Evolutionary conservation across 2,113 vertebrate genomes (phyloP).

Genomic region (Clarias batrachus): DNA sequence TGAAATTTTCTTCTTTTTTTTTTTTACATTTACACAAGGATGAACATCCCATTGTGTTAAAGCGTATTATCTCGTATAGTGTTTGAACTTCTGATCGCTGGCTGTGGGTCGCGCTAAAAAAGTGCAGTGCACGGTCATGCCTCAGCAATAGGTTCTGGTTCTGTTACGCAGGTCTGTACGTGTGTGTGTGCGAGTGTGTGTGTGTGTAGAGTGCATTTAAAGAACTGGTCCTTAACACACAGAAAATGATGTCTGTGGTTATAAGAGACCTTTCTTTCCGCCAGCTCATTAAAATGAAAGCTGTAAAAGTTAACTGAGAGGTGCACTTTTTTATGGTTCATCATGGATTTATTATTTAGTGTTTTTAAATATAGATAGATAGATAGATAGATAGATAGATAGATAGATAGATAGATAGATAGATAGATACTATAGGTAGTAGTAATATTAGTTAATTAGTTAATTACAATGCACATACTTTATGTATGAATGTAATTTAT

Average conservation of each 20-base stretch:
- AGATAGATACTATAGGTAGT: too few relatives aligned
- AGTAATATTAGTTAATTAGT: not conserved
- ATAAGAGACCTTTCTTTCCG: slow-evolving; percentile 65
- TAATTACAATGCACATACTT: not conserved
- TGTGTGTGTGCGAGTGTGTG: not conserved
- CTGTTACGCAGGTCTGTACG: slow-evolving; percentile 35
- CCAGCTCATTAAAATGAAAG: slow-evolving; percentile 71
- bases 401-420: too few relatives aligned
- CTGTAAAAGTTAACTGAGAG: slow-evolving; percentile 54
- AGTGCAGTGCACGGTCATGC: slow-evolving; percentile 56
- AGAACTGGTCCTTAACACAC: slow-evolving; percentile 69
- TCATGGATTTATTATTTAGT: not conserved
- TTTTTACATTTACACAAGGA: slow-evolving; percentile 51
- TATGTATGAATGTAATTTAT: too few relatives aligned
- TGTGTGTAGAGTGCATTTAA: slow-evolving; percentile 66
- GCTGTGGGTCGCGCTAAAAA: slow-evolving; percentile 45
- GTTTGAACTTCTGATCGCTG: slow-evolving; percentile 56
- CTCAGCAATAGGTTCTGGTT: slow-evolving; percentile 60
- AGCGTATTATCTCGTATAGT: slow-evolving; percentile 70
- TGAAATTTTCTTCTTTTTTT: slow-evolving; percentile 55
- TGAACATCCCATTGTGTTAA: slow-evolving; percentile 69
- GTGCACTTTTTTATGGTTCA: not conserved
- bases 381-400: too few relatives aligned
- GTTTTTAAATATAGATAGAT: not conserved
- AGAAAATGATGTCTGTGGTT: slow-evolving; percentile 63